Conservation (phyloP, 2,113 vertebrate species). For the Cacatua alba region DNA sequence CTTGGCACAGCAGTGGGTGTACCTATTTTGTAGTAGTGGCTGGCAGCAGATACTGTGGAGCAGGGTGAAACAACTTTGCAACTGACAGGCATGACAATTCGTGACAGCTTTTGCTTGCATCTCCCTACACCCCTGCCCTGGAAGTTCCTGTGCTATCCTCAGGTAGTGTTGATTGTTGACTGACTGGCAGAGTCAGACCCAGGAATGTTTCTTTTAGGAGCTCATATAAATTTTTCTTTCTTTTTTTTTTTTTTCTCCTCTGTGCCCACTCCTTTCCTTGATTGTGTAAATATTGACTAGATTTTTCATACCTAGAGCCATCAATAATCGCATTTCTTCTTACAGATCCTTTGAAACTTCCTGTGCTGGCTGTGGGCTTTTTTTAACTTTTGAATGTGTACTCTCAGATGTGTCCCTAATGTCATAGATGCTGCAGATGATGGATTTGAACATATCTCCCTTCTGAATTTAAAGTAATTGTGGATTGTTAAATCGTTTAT, state of each 20-base stretch:
- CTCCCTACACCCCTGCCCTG: not conserved
- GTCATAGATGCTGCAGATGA: not conserved
- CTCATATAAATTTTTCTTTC: not conserved
- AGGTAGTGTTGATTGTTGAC: not conserved
- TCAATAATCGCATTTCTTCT: not conserved
- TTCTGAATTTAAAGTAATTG: not conserved
- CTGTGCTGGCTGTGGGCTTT: not conserved
- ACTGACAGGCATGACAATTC: not conserved
- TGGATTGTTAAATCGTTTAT: not conserved
- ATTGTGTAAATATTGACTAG: not conserved
- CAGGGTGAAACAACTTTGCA: not conserved
- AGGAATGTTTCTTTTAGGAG: not conserved
- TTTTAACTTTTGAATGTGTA: not conserved
- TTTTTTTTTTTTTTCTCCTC: not conserved
- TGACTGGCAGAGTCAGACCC: not conserved
- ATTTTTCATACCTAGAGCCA: not conserved
- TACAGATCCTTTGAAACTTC: not conserved
- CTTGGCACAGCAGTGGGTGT: not conserved
- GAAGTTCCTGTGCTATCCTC: not conserved
- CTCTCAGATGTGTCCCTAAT: not conserved
- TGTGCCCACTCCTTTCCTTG: not conserved
- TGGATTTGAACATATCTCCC: not conserved
- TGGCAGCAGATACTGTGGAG: not conserved
- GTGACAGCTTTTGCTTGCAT: not conserved
- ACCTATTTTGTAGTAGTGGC: not conserved